Evolutionary conservation across 2,797 vertebrate species (phyloP).

Genomic region (Erethizon dorsatum): DNA sequence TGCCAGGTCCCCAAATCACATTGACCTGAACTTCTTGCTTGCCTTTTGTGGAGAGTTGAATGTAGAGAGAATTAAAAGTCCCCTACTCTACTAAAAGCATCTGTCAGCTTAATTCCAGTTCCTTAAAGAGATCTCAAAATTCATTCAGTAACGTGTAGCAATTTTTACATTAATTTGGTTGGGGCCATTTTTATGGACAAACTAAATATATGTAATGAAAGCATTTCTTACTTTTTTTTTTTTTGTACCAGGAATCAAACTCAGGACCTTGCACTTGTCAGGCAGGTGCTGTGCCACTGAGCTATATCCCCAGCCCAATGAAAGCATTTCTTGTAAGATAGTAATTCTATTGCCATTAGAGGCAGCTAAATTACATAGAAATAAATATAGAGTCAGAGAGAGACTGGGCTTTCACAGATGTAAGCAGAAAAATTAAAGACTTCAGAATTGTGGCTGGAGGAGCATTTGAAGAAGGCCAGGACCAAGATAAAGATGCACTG

Average conservation of each 20-base stretch:
- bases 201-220: background rate
- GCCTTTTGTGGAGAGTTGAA: background rate
- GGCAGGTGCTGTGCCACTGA: too few species aligned
- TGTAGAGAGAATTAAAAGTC: background rate
- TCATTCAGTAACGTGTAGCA: background rate
- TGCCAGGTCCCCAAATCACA: too few species aligned
- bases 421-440: background rate
- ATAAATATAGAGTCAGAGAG: background rate
- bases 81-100: background rate
- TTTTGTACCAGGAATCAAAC: too few species aligned
- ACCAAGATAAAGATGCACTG: background rate
- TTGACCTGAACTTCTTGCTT: too few species aligned
- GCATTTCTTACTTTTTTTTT: too few species aligned
- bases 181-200: background rate
- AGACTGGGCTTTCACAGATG: background rate
- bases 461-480: background rate
- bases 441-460: background rate
- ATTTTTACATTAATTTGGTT: background rate
- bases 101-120: background rate
- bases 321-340: background rate
- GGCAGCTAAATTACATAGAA: background rate
- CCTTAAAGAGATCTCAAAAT: background rate
- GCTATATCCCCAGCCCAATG: too few species aligned
- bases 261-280: too few species aligned
- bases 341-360: background rate